Conservation (phyloP, 2,113 vertebrate species). For the Odobenus rosmarus region DNA sequence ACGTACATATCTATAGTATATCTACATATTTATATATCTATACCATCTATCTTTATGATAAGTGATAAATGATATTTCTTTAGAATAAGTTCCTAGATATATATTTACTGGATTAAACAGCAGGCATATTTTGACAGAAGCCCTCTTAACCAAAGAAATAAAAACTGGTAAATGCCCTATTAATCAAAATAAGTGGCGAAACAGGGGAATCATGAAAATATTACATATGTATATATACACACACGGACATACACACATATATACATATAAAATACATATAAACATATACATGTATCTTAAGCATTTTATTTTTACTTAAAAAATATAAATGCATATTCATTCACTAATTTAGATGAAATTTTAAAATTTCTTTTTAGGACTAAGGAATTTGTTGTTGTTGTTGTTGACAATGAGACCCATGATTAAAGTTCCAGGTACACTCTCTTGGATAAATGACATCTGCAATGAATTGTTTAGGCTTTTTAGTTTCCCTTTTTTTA, state of each 20-base stretch:
- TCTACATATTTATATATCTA: background rate
- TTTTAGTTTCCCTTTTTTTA: background rate
- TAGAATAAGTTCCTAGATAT: background rate
- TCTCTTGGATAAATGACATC: background rate
- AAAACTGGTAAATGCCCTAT: background rate
- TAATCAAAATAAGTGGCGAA: background rate
- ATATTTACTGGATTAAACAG: background rate
- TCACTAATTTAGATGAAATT: background rate
- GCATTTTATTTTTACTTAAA: background rate
- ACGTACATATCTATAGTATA: background rate
- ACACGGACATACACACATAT: background rate
- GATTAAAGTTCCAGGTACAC: background rate
- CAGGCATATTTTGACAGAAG: background rate
- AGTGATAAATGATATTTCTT: slow-evolving; percentile 9
- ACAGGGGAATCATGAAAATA: background rate
- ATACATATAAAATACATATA: background rate
- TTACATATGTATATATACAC: background rate
- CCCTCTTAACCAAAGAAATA: background rate
- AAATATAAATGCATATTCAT: background rate
- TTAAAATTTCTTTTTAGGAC: background rate
- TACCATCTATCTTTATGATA: background rate
- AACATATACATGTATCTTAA: background rate
- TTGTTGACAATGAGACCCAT: background rate
- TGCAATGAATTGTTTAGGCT: background rate
- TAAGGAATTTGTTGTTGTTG: background rate